These are phyloP conservation scores for Chroicocephalus ridibundus DNA, from an alignment of 2,113 vertebrate genomes.

Conservation along the genomic window DNA sequence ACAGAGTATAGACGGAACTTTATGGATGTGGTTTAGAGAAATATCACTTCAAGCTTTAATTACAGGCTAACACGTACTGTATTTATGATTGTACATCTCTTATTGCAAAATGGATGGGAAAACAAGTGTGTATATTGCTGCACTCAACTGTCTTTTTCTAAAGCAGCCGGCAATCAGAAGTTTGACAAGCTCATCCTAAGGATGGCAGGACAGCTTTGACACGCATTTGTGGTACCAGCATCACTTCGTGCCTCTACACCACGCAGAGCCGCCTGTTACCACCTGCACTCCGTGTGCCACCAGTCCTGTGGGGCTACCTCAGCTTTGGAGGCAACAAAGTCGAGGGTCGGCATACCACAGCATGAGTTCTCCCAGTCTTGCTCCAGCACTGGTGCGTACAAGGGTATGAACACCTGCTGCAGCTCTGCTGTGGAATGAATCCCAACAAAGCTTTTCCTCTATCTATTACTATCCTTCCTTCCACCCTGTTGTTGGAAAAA, in stretches of 20 bases:
- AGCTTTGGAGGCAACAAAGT: not conserved
- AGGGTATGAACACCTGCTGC: not conserved
- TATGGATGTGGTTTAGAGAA: not conserved
- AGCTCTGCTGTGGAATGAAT: not conserved
- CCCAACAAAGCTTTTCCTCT: not conserved
- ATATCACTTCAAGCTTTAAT: not conserved
- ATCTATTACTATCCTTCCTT: not conserved
- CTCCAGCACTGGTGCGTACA: not conserved
- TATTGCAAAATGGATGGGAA: not conserved
- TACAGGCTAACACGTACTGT: not conserved
- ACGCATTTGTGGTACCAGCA: not conserved
- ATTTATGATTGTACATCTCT: not conserved
- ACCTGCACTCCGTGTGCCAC: not conserved
- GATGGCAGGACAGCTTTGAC: not conserved
- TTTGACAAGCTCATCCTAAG: fast-evolving
- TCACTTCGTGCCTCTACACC: not conserved
- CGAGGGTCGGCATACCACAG: not conserved
- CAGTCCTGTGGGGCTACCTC: not conserved
- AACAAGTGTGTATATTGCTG: not conserved
- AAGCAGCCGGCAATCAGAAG: not conserved
- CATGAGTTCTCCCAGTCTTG: not conserved
- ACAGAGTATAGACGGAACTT: not conserved
- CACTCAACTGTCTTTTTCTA: not conserved
- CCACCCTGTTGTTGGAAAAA: not conserved
- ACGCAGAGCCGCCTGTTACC: not conserved